Evolutionary conservation across 2,888 invertebrate genomes (phyloP).

Genomic region (Griposia aprilina): DNA sequence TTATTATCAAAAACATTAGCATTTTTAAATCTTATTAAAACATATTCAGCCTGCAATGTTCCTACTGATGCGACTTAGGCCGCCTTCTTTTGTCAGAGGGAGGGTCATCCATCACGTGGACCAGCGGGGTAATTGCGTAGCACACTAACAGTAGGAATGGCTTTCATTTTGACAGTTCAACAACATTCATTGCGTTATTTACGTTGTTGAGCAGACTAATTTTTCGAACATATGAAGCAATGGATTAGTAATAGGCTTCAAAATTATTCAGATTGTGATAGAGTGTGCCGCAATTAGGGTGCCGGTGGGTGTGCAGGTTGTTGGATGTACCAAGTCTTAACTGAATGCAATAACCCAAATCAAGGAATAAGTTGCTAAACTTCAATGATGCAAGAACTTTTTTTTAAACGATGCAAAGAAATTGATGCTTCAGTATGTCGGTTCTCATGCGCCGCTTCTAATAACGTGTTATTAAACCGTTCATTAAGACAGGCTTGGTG

Average conservation of each 20-base stretch:
- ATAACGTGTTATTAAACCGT: constrained; percentile 26
- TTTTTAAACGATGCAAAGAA: background rate
- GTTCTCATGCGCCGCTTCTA: constrained; percentile 22
- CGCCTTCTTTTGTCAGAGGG: too few relatives aligned
- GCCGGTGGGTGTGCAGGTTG: background rate
- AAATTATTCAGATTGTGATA: too few relatives aligned
- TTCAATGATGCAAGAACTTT: background rate
- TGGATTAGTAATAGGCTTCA: too few relatives aligned
- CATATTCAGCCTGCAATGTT: background rate
- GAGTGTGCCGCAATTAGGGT: too few relatives aligned
- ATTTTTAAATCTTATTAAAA: constrained; percentile 6
- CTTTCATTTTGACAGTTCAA: too few relatives aligned
- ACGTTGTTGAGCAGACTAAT: too few relatives aligned
- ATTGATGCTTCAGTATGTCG: background rate
- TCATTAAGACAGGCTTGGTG: constrained; percentile 11
- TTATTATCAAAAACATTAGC: background rate
- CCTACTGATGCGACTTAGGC: too few relatives aligned
- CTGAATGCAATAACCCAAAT: constrained; percentile 4
- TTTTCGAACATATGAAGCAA: too few relatives aligned
- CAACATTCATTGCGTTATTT: too few relatives aligned
- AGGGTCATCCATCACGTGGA: too few relatives aligned
- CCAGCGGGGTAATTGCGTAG: too few relatives aligned
- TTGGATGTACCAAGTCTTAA: background rate
- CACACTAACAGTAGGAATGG: too few relatives aligned
- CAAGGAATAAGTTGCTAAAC: background rate